These are phyloP conservation scores for Periophthalmodon schlosseri DNA, from an alignment of 2,113 vertebrate species.

Conservation along the genomic window DNA sequence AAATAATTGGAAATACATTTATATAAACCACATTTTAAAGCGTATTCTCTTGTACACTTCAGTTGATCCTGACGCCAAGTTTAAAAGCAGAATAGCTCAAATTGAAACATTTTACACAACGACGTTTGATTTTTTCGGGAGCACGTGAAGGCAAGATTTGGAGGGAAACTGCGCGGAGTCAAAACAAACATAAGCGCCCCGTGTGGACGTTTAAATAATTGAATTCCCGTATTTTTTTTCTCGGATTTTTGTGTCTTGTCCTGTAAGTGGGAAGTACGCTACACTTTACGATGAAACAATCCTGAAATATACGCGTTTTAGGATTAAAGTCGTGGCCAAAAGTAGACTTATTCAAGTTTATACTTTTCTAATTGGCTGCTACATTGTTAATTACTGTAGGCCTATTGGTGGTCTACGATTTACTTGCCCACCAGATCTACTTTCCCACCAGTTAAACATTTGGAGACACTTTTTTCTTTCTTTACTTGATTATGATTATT, in stretches of 20 bases:
- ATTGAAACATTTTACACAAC: background rate
- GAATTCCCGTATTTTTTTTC: background rate
- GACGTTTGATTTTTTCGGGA: background rate
- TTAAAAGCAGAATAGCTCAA: background rate
- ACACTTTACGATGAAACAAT: too few relatives aligned
- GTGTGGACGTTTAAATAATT: slow-evolving; percentile 8
- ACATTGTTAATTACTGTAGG: too few relatives aligned
- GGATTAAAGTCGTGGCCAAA: too few relatives aligned
- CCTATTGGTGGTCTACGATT: too few relatives aligned
- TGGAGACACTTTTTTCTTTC: too few relatives aligned
- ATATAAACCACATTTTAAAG: background rate
- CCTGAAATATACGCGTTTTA: too few relatives aligned
- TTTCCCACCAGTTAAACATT: too few relatives aligned
- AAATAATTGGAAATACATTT: background rate
- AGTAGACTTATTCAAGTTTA: too few relatives aligned
- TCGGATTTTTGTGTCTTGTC: background rate
- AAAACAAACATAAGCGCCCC: slow-evolving; percentile 29
- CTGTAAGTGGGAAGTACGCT: background rate
- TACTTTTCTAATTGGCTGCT: too few relatives aligned
- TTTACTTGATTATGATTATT: too few relatives aligned
- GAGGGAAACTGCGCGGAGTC: slow-evolving; percentile 53
- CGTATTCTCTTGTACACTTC: background rate
- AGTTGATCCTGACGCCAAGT: background rate
- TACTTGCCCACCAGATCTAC: too few relatives aligned
- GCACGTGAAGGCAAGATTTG: slow-evolving; percentile 22